These are phyloP conservation scores for Callorhinus ursinus DNA, from an alignment of 2,113 vertebrate species.

Conservation along the genomic window DNA sequence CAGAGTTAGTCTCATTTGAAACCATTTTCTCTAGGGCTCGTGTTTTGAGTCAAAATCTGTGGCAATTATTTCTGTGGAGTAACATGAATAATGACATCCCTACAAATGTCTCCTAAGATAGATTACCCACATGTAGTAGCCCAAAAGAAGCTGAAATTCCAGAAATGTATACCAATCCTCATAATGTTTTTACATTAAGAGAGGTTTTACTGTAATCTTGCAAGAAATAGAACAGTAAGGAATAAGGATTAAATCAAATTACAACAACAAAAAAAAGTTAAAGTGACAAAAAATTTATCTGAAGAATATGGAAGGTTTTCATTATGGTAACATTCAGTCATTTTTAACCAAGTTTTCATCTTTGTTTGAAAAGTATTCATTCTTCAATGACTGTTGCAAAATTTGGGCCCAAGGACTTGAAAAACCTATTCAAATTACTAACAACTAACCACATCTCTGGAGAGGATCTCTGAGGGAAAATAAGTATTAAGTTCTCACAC, in stretches of 20 bases:
- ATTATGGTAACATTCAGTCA: neutral
- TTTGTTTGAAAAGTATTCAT: neutral
- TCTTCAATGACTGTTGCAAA: neutral
- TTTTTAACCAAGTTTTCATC: neutral
- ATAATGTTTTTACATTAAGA: neutral
- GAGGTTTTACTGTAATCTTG: neutral
- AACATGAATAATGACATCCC: neutral
- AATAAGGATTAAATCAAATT: neutral
- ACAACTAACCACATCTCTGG: neutral
- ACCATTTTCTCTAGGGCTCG: neutral
- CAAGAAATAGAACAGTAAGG: neutral
- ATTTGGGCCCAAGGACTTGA: neutral
- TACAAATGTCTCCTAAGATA: neutral
- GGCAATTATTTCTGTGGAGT: neutral
- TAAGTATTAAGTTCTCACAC: neutral
- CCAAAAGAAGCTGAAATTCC: neutral
- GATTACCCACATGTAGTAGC: neutral
- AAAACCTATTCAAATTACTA: neutral
- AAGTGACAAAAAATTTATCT: neutral
- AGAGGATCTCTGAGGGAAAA: neutral
- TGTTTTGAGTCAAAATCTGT: neutral
- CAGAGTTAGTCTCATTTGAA: neutral
- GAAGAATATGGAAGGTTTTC: neutral
- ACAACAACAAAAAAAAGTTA: neutral
- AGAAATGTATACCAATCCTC: neutral